Evolutionary conservation across 2,888 invertebrate species (phyloP).

Genomic region (Eupelmus urozonus): DNA sequence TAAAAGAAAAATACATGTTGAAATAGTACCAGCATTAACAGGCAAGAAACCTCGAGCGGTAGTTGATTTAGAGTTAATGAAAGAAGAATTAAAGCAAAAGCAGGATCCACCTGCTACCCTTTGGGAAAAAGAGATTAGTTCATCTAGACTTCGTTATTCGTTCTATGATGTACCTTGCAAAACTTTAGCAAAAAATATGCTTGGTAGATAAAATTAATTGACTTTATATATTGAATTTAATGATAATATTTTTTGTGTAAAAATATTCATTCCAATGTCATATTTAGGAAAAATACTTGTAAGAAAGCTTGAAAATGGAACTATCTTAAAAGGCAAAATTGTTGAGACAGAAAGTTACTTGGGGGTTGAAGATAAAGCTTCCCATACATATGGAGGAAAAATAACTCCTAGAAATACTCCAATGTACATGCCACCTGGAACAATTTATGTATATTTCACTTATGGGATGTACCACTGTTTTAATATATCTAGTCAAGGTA

Average conservation of each 20-base stretch:
- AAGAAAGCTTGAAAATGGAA: constrained; percentile 78
- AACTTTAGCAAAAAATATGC: constrained; percentile 79
- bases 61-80: constrained; percentile 50
- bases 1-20: constrained; percentile 41
- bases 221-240: neutral
- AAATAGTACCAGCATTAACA: constrained; percentile 21
- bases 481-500: constrained; percentile 84
- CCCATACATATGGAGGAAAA: constrained; percentile 81
- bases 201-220: constrained; percentile 71
- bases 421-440: constrained; percentile 86
- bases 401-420: constrained; percentile 82
- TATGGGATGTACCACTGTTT: constrained; percentile 88
- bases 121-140: constrained; percentile 68
- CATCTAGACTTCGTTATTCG: constrained; percentile 67
- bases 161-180: constrained; percentile 78
- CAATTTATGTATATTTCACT: constrained; percentile 85
- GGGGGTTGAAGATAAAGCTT: constrained; percentile 83
- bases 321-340: constrained; percentile 81
- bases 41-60: constrained; percentile 29
- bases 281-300: constrained; percentile 82
- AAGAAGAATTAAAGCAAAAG: constrained; percentile 67
- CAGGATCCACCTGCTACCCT: constrained; percentile 72
- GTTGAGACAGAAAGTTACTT: constrained; percentile 87
- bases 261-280: no score
- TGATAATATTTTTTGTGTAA: constrained; percentile 18